Evolutionary conservation across 2,113 vertebrate species (phyloP).

Genomic region (Scomber scombrus): DNA sequence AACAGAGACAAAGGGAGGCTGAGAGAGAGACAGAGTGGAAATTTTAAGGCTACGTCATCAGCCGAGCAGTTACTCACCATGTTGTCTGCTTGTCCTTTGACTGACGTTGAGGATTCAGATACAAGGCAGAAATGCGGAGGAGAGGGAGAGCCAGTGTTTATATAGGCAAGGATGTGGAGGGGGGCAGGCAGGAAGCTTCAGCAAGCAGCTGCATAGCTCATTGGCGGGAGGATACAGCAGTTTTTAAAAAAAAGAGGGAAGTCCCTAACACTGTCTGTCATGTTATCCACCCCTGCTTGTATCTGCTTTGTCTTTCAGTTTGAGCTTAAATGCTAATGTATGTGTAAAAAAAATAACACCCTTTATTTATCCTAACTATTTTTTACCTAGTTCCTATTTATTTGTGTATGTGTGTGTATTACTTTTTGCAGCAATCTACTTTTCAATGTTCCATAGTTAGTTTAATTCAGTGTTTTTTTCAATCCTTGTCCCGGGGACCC

Average conservation of each 20-base stretch:
- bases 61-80: constrained; percentile 83
- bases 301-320: constrained; percentile 5
- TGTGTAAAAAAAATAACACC: background rate
- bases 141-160: constrained; percentile 71
- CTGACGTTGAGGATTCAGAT: constrained; percentile 83
- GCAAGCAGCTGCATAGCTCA: constrained; percentile 64
- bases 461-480: background rate
- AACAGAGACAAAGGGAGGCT: constrained; percentile 9
- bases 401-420: too few relatives aligned
- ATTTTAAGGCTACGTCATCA: constrained; percentile 58
- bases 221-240: constrained; percentile 55
- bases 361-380: background rate
- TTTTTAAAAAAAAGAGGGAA: constrained; percentile 49
- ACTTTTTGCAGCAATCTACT: background rate
- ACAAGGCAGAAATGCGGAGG: constrained; percentile 78
- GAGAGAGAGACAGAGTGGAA: constrained; percentile 4
- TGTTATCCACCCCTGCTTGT: background rate
- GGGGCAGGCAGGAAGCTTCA: constrained; percentile 73
- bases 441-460: background rate
- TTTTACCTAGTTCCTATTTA: background rate
- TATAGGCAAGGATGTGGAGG: constrained; percentile 75
- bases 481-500: too few relatives aligned
- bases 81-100: constrained; percentile 83
- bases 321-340: background rate
- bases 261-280: constrained; percentile 24